phyloP scores from a whole-genome alignment of 92 coral and sea anemone species.

The Desmophyllum pertusum region DNA sequence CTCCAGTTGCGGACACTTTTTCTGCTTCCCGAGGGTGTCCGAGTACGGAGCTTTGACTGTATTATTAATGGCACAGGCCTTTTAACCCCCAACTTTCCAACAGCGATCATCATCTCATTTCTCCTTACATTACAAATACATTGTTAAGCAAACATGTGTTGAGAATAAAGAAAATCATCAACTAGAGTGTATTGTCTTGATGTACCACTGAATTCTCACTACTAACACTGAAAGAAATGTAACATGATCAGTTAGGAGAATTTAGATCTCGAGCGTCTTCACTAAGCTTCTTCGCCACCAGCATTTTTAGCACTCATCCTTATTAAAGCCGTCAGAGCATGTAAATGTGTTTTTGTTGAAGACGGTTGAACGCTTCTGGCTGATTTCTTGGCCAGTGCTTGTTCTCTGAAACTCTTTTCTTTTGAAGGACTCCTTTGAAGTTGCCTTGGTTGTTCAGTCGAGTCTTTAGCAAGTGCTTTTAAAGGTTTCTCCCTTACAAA shows the following conservation, averaged over 20 bases:
- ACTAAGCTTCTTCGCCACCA: conserved; percentile 24
- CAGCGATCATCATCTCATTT: too few species aligned
- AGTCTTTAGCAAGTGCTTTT: not conserved
- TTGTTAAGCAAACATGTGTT: too few species aligned
- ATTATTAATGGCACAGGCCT: too few species aligned
- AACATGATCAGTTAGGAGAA: not conserved
- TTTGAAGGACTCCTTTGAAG: conserved; percentile 19
- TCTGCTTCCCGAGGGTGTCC: too few species aligned
- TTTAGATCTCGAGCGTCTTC: not conserved
- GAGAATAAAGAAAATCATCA: too few species aligned
- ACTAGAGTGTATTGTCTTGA: not conserved
- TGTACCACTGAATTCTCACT: not conserved
- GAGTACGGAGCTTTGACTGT: too few species aligned
- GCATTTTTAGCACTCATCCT: conserved; percentile 68
- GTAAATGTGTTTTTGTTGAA: conserved; percentile 19
- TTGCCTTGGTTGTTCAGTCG: not conserved
- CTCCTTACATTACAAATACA: too few species aligned
- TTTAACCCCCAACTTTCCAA: too few species aligned
- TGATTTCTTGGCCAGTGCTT: conserved; percentile 15
- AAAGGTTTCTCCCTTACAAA: not conserved
- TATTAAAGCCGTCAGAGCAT: conserved; percentile 57
- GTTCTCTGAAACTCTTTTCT: conserved; percentile 29
- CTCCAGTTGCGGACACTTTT: too few species aligned
- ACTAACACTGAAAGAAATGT: not conserved
- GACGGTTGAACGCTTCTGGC: not conserved